Percentiles rank a stretch among this genome's conserved stretches.
These are phyloP conservation scores for Campylomormyrus numenius DNA, from an alignment of 2,113 vertebrate genomes.

Conservation along the genomic window DNA sequence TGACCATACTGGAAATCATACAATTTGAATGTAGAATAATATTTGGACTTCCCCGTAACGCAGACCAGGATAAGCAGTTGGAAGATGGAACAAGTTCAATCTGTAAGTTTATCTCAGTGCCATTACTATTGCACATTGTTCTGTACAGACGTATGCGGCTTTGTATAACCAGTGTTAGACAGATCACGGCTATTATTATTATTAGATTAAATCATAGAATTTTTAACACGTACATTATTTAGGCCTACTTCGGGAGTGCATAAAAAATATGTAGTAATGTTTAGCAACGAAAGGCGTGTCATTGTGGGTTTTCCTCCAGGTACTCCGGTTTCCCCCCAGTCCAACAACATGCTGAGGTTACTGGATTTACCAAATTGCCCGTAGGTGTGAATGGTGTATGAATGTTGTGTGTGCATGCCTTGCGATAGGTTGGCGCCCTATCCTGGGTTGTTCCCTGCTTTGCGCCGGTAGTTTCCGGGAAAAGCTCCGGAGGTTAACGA, in stretches of 20 bases:
- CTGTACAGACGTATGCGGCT: background rate
- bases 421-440: background rate
- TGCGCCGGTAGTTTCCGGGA: background rate
- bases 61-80: background rate
- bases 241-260: background rate
- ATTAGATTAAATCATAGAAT: background rate
- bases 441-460: background rate
- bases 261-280: background rate
- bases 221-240: background rate
- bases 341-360: background rate
- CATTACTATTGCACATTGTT: background rate
- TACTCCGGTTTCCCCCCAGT: background rate
- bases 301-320: background rate
- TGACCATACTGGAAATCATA: background rate
- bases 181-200: background rate
- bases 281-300: background rate
- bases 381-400: background rate
- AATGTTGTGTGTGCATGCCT: background rate
- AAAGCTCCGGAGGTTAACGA: background rate
- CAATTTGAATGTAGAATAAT: background rate
- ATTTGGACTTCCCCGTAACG: background rate
- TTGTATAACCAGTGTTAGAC: background rate
- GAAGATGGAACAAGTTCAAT: background rate
- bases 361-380: background rate
- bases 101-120: background rate